phyloP scores from a whole-genome alignment of 2,888 invertebrate species.

The Pinctada fucata region DNA sequence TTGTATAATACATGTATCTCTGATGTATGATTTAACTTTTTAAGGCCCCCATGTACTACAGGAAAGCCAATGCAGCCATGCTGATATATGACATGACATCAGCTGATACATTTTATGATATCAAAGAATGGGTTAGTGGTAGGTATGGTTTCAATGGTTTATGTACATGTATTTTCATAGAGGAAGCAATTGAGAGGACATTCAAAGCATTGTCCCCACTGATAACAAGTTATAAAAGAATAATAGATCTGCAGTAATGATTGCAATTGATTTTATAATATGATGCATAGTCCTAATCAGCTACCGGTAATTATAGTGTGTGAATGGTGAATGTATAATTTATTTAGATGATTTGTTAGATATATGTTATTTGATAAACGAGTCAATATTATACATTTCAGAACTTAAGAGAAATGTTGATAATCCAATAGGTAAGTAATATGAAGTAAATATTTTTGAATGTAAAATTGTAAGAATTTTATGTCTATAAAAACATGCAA shows the following conservation, averaged over 20 bases:
- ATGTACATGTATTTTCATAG: background rate
- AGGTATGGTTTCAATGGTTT: conserved; percentile 36
- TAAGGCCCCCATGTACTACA: conserved; percentile 93
- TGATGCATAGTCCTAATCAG: no score
- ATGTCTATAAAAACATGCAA: background rate
- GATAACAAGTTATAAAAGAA: no score
- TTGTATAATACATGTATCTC: conserved; percentile 67
- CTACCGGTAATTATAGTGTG: no score
- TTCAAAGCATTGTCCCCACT: no score
- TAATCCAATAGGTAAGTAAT: conserved; percentile 81
- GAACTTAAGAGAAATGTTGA: conserved; percentile 84
- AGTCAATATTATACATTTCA: conserved; percentile 61
- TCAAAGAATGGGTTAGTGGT: conserved; percentile 91
- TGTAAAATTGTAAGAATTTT: background rate
- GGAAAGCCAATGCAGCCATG: conserved; percentile 93
- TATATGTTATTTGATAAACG: no score
- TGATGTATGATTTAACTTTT: conserved; percentile 26
- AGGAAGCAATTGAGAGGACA: background rate
- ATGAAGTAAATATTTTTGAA: background rate
- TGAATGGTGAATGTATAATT: no score
- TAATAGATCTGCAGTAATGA: no score
- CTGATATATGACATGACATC: conserved; percentile 91
- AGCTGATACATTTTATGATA: conserved; percentile 85
- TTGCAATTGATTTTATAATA: no score
- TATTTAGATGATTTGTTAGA: no score